Conservation (phyloP, 1,140 invertebrate genomes). For the Camponotus pennsylvanicus region DNA sequence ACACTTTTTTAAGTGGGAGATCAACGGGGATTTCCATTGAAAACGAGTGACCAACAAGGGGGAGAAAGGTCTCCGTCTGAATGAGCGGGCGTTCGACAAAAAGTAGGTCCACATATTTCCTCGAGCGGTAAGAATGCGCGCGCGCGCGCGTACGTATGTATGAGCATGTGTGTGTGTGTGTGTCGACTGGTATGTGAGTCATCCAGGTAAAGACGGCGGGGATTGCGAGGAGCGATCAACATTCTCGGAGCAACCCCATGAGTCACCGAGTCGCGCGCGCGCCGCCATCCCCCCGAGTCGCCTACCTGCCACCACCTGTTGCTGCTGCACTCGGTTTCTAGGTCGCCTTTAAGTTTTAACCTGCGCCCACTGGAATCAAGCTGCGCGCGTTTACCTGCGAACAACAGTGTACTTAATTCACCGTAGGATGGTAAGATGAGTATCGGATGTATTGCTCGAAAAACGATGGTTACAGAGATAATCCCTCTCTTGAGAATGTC, state of each 20-base stretch:
- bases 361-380: conserved; percentile 22
- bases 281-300: conserved; percentile 73
- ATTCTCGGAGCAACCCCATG: conserved; percentile 80
- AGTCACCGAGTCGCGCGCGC: conserved; percentile 74
- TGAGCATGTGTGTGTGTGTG: background rate
- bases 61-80: conserved; percentile 25
- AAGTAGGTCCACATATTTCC: conserved; percentile 62
- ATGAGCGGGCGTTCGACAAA: conserved; percentile 14
- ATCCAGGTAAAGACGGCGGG: conserved; percentile 70
- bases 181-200: conserved; percentile 68
- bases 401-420: background rate
- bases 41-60: background rate
- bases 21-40: conserved; percentile 24
- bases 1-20: background rate
- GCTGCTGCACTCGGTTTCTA: conserved; percentile 77
- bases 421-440: background rate
- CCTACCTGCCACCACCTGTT: conserved; percentile 81
- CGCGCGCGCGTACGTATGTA: background rate
- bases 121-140: conserved; percentile 55
- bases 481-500: background rate
- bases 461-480: background rate
- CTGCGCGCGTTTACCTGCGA: background rate
- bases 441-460: background rate
- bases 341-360: conserved; percentile 65
- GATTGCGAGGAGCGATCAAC: conserved; percentile 68